These are phyloP conservation scores for Paraplagusia blochii DNA, from an alignment of 2,113 vertebrate genomes.

Conservation along the genomic window DNA sequence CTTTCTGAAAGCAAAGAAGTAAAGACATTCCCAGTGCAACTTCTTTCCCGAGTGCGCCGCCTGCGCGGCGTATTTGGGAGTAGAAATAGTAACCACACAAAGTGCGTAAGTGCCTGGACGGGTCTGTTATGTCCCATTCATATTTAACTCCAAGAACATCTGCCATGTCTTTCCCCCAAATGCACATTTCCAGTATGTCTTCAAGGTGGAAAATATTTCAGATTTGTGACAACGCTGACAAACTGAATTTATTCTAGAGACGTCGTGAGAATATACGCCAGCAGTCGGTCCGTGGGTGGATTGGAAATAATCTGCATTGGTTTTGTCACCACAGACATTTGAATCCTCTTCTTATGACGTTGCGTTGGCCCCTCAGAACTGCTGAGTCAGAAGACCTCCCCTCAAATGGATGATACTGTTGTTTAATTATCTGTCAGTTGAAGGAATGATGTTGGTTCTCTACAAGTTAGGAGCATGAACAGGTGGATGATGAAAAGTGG, in stretches of 20 bases:
- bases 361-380: constrained; percentile 28
- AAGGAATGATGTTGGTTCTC: constrained; percentile 72
- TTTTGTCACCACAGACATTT: constrained; percentile 36
- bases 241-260: constrained; percentile 54
- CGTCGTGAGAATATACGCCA: constrained; percentile 33
- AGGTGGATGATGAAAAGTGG: constrained; percentile 75
- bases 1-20: constrained; percentile 68
- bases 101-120: constrained; percentile 71
- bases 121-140: constrained; percentile 75
- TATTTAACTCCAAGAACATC: constrained; percentile 74
- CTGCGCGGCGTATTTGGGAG: constrained; percentile 67
- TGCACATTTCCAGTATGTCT: constrained; percentile 61
- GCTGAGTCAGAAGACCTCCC: constrained; percentile 52
- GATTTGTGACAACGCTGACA: constrained; percentile 61
- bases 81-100: constrained; percentile 75
- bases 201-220: constrained; percentile 54
- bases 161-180: constrained; percentile 62
- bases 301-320: constrained; percentile 32
- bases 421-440: constrained; percentile 76
- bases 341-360: constrained; percentile 20
- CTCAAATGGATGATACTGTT: constrained; percentile 71
- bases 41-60: constrained; percentile 62
- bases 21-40: constrained; percentile 51
- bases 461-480: constrained; percentile 62
- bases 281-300: constrained; percentile 32